These are phyloP conservation scores for Osmerus eperlanus DNA, from an alignment of 2,113 vertebrate genomes.

Conservation along the genomic window DNA sequence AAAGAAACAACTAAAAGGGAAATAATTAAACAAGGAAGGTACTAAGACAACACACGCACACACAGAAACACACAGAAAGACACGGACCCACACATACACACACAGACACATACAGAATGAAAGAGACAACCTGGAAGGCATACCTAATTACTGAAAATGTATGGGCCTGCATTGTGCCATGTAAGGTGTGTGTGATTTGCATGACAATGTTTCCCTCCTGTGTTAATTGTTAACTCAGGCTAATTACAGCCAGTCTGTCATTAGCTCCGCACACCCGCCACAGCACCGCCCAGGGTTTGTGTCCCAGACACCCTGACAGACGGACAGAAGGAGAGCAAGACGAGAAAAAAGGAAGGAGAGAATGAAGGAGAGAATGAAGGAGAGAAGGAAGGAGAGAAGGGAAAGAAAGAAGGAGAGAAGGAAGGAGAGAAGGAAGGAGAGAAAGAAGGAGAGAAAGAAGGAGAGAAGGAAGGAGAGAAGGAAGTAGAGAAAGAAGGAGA, in stretches of 20 bases:
- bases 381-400: background rate
- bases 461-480: background rate
- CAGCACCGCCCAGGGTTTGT: slow-evolving; percentile 27
- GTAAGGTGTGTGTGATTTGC: slow-evolving; percentile 68
- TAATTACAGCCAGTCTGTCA: slow-evolving; percentile 69
- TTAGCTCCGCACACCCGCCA: slow-evolving; percentile 54
- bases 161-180: slow-evolving; percentile 62
- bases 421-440: background rate
- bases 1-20: slow-evolving; percentile 34
- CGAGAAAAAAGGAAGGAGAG: slow-evolving; percentile 6
- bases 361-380: background rate
- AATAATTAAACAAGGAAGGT: slow-evolving; percentile 44
- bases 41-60: slow-evolving; percentile 24
- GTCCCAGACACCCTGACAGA: slow-evolving; percentile 13
- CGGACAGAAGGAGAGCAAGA: slow-evolving; percentile 1
- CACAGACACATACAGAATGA: slow-evolving; percentile 8
- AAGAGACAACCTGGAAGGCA: slow-evolving; percentile 52
- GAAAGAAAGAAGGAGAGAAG: background rate
- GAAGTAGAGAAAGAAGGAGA: background rate
- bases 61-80: slow-evolving; percentile 23
- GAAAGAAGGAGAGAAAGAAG: background rate
- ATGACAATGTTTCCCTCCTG: slow-evolving; percentile 61
- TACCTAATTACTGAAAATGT: slow-evolving; percentile 68
- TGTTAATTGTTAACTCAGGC: slow-evolving; percentile 72
- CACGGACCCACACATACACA: slow-evolving; percentile 9